phyloP scores from a whole-genome alignment of 2,113 vertebrate species.

The Edolisoma coerulescens region DNA sequence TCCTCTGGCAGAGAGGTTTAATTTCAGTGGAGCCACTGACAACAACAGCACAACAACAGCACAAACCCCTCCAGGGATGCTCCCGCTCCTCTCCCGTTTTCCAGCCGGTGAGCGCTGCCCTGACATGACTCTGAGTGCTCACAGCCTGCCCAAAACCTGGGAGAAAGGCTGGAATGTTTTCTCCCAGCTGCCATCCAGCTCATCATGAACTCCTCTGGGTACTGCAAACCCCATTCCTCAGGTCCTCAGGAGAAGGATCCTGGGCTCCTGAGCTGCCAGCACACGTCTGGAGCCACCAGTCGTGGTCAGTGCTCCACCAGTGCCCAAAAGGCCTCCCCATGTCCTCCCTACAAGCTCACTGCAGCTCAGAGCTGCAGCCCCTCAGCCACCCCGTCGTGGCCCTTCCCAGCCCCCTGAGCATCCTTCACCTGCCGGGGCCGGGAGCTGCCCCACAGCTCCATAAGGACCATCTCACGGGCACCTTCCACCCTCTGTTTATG shows the following conservation, averaged over 20 bases:
- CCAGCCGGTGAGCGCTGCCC: background rate
- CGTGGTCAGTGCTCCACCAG: rapidly evolving
- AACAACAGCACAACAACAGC: background rate
- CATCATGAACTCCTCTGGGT: background rate
- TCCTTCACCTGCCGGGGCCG: background rate
- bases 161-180: background rate
- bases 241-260: background rate
- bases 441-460: background rate
- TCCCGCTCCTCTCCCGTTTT: background rate
- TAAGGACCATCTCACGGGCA: background rate
- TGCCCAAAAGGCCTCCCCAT: rapidly evolving
- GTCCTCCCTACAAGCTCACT: background rate
- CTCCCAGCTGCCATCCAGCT: background rate
- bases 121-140: rapidly evolving
- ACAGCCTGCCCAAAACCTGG: background rate
- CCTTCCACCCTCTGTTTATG: background rate
- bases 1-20: background rate
- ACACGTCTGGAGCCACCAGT: rapidly evolving
- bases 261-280: background rate
- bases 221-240: background rate
- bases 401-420: background rate
- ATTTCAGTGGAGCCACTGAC: background rate
- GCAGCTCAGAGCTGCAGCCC: rapidly evolving
- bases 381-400: rapidly evolving
- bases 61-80: background rate